Base-by-base conservation (phyloP, 2,888 invertebrate genomes). In the Polyommatus iphigenia region DNA sequence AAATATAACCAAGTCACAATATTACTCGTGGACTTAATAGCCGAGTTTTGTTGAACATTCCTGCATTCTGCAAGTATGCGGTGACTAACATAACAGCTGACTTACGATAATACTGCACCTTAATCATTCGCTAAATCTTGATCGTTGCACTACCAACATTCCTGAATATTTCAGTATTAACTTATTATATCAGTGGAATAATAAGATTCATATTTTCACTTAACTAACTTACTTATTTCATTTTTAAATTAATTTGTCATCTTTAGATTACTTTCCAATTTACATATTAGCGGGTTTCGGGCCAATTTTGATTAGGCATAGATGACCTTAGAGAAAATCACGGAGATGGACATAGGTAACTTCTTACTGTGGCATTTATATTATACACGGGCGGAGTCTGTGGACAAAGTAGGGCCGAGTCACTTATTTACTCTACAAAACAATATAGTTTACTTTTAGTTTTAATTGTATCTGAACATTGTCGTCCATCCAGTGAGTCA, bases 401-500 rank as follows among this genome's bases (percentile, higher is more conserved):
- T 41, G 41, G 41, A 41, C 2, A 41, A 41, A 10, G 41, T 10
- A 3, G 41, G 10, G 41, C 10, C 41, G 3, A 41, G 41, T 41
- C 41, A 10, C 41, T 41, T 41, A 41, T 41, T 41, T 41, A 10
- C 41, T 3, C 41, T 41, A 7, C 36, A 36, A 50, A 50, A 13
- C 50, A 50, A 32, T 32, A 18, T 54, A 3, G 13, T 15, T 50
- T 15, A 50, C 15, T 15, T 50, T 41, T 1, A 54, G 18, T 54
- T 54, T 54, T 54, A 54, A 54, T 54, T 54, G 18, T 18, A 54
- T 18, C 54, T 18, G 18, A 18, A 54, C 13, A 10, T 15, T 15
- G 29, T 54, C 41, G 24, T 75, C 18, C 29, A 29, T 75, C 18
- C 75, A 54, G 75, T 75, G 75, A 75, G 24, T 75, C 75, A 54